Conservation (phyloP, 1,140 invertebrate species). For the Leptinotarsa defecta region DNA sequence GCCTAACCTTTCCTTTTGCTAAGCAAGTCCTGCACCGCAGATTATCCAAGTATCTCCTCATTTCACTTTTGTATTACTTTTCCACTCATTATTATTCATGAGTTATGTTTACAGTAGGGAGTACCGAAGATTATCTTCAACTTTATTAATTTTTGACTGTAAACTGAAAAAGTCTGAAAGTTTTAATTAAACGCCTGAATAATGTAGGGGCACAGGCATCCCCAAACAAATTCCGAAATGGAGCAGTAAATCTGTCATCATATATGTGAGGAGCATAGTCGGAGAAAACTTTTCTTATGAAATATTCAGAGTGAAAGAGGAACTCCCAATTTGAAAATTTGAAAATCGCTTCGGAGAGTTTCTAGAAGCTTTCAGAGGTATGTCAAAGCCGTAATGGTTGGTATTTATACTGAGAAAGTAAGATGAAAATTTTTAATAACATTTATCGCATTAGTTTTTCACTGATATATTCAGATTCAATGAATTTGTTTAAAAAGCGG, state of each 20-base stretch:
- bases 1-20: too few species aligned
- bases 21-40: too few species aligned
- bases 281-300: constrained; percentile 18
- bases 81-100: constrained; percentile 14
- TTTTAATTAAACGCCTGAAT: constrained; percentile 29
- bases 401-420: too few species aligned
- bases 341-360: constrained; percentile 10
- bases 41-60: not conserved
- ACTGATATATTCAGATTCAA: too few species aligned
- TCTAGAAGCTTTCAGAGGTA: not conserved
- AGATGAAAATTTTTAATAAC: too few species aligned
- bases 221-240: constrained; percentile 26
- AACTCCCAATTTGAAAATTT: not conserved
- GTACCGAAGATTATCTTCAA: constrained; percentile 18
- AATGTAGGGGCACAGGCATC: constrained; percentile 22
- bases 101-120: constrained; percentile 16
- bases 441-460: too few species aligned
- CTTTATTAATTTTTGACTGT: constrained; percentile 23
- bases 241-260: constrained; percentile 27
- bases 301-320: constrained; percentile 10
- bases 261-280: constrained; percentile 11
- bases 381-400: not conserved
- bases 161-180: constrained; percentile 23
- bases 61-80: constrained; percentile 1
- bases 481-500: too few species aligned